Evolutionary conservation across 2,113 vertebrate genomes (phyloP).

Genomic region (Candoia aspera): DNA sequence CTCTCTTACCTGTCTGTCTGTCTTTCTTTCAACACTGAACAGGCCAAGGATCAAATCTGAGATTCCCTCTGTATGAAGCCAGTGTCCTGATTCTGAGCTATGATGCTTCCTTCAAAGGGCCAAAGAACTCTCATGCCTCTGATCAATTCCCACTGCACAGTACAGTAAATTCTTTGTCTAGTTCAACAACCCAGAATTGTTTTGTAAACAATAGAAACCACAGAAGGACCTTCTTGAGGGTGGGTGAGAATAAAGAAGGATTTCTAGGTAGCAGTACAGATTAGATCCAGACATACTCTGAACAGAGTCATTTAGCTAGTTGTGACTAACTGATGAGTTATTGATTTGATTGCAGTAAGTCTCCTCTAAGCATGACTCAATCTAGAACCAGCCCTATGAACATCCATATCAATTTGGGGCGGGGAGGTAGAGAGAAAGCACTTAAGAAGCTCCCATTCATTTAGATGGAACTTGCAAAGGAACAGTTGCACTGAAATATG

Average conservation of each 20-base stretch:
- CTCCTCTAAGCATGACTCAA: background rate
- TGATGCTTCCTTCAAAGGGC: background rate
- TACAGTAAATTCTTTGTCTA: background rate
- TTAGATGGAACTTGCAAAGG: background rate
- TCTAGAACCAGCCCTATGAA: background rate
- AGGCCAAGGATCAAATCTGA: background rate
- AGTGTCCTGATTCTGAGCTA: background rate
- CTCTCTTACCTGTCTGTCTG: background rate
- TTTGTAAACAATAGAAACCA: background rate
- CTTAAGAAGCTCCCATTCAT: background rate
- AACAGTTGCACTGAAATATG: background rate
- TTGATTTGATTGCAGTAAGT: background rate
- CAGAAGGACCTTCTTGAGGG: background rate
- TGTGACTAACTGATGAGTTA: background rate
- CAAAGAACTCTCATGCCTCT: background rate
- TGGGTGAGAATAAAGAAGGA: too few species aligned
- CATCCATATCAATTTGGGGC: background rate
- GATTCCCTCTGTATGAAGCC: background rate
- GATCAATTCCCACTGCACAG: background rate
- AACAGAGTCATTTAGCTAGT: background rate
- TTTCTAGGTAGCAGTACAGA: too few species aligned
- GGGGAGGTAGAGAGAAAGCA: constrained; percentile 3
- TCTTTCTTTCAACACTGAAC: background rate
- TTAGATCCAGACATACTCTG: too few species aligned
- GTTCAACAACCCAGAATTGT: background rate